Conservation (phyloP, 2,888 invertebrate genomes). For the Autographa pulchrina region DNA sequence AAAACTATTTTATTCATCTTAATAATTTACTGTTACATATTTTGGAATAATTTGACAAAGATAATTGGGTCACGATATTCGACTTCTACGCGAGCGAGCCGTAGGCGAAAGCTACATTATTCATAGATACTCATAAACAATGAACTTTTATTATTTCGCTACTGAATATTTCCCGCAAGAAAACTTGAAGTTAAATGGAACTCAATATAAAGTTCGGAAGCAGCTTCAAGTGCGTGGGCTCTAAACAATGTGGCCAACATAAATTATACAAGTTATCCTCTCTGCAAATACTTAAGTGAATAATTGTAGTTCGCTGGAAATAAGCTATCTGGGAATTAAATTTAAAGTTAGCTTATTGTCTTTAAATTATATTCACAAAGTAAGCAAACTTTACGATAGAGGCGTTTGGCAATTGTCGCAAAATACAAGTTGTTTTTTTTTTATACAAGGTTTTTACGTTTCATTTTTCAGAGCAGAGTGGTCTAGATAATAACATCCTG, state of each 20-base stretch:
- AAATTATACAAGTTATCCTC: background rate
- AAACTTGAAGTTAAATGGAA: background rate
- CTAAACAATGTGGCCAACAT: background rate
- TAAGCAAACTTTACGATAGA: background rate
- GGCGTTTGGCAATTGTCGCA: too few species aligned
- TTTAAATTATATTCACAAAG: background rate
- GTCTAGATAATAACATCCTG: too few species aligned
- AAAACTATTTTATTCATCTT: too few species aligned
- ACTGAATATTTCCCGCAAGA: background rate
- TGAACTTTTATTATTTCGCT: background rate
- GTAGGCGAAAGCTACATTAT: background rate
- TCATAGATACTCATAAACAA: background rate
- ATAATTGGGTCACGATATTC: too few species aligned
- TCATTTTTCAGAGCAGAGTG: too few species aligned
- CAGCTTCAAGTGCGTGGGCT: background rate
- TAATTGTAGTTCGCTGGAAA: background rate
- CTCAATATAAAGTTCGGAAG: background rate
- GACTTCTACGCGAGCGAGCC: too few species aligned
- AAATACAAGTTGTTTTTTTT: too few species aligned
- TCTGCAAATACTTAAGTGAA: conserved; percentile 1
- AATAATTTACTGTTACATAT: too few species aligned
- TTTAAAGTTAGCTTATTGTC: background rate
- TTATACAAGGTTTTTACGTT: too few species aligned
- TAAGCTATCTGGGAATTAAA: background rate
- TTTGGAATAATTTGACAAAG: too few species aligned